These are phyloP conservation scores for Moxostoma hubbsi DNA, from an alignment of 2,797 vertebrate species.

Conservation along the genomic window DNA sequence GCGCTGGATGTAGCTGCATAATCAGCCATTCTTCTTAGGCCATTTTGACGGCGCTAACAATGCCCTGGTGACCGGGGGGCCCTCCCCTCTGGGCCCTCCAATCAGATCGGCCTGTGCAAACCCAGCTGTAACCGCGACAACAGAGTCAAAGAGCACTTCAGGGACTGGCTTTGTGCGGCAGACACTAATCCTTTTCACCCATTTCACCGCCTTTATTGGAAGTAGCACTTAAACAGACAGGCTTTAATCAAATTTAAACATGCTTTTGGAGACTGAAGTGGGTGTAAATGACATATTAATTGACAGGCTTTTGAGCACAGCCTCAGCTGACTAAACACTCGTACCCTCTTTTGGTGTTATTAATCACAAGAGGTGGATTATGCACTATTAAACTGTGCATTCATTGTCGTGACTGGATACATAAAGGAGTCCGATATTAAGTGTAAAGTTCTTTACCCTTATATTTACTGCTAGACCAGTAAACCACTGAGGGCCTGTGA, in stretches of 20 bases:
- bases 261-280: constrained; percentile 54
- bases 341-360: constrained; percentile 54
- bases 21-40: constrained; percentile 92
- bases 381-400: constrained; percentile 54
- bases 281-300: constrained; percentile 60
- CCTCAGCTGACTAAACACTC: constrained; percentile 53
- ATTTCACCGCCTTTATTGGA: constrained; percentile 69
- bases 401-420: constrained; percentile 67
- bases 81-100: constrained; percentile 84
- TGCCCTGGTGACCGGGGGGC: constrained; percentile 82
- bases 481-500: constrained; percentile 53
- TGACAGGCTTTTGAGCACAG: constrained; percentile 46
- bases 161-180: constrained; percentile 81
- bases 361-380: constrained; percentile 67
- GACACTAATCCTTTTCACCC: constrained; percentile 78
- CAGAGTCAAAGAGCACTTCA: constrained; percentile 78
- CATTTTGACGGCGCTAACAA: constrained; percentile 92
- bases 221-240: constrained; percentile 60
- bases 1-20: constrained; percentile 90
- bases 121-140: constrained; percentile 81
- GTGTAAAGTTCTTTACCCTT: constrained; percentile 59
- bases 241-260: constrained; percentile 62
- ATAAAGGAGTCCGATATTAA: constrained; percentile 63
- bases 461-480: constrained; percentile 56
- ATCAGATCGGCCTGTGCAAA: constrained; percentile 83